These are phyloP conservation scores for Brachyrhaphis roseni DNA, from an alignment of 2,797 vertebrate genomes.

Conservation along the genomic window DNA sequence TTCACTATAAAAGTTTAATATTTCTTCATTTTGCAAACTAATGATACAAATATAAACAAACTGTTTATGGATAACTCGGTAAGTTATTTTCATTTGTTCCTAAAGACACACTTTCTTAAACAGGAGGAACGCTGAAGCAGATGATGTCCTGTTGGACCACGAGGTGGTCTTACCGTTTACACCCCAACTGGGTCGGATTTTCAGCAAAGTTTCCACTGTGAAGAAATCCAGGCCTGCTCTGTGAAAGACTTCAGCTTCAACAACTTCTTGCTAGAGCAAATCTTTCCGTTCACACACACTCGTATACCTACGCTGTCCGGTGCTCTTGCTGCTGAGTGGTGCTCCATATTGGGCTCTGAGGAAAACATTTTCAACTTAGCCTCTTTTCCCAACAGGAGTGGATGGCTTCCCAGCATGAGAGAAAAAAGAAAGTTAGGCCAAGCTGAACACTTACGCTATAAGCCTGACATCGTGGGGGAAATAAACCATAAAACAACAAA, in stretches of 20 bases:
- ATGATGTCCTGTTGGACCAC: neutral
- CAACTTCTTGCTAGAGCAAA: neutral
- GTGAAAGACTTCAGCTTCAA: neutral
- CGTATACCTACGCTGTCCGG: neutral
- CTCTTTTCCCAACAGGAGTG: constrained; percentile 40
- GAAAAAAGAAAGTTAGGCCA: constrained; percentile 23
- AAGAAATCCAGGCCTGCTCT: neutral
- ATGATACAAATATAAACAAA: neutral
- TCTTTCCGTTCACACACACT: neutral
- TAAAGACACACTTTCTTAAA: neutral
- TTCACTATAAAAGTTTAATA: neutral
- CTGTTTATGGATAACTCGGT: neutral
- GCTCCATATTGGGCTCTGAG: constrained; percentile 10
- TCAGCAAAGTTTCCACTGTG: neutral
- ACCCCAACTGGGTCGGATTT: neutral
- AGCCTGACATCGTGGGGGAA: constrained; percentile 67
- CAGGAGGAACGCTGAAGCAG: neutral
- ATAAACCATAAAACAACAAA: constrained; percentile 70
- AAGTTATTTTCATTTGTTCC: neutral
- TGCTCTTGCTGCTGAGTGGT: constrained; percentile 11
- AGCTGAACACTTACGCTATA: constrained; percentile 57
- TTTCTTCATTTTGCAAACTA: neutral
- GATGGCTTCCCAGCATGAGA: constrained; percentile 40
- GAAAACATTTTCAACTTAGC: constrained; percentile 51
- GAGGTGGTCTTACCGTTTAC: neutral